Evolutionary conservation across 2,888 invertebrate species (phyloP).

Genomic region (Acleris sparsana): DNA sequence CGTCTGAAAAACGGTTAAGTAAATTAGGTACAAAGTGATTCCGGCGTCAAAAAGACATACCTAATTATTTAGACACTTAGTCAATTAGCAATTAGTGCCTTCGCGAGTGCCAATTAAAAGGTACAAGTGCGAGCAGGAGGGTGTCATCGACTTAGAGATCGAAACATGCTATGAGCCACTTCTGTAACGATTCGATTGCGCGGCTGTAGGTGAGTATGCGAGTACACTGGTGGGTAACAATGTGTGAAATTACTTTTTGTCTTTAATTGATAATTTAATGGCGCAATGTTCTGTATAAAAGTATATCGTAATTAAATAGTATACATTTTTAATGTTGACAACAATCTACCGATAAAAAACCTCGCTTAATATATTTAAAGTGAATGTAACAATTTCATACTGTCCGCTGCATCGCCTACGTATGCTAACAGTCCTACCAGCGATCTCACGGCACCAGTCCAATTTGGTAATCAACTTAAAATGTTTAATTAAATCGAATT

Average conservation of each 20-base stretch:
- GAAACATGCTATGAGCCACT: slow-evolving; percentile 39
- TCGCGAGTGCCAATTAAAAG: slow-evolving; percentile 81
- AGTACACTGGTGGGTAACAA: too few species aligned
- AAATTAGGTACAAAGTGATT: slow-evolving; percentile 45
- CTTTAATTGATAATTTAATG: too few species aligned
- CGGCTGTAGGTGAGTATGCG: slow-evolving; percentile 1
- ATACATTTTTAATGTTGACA: too few species aligned
- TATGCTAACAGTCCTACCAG: too few species aligned
- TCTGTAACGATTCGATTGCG: background rate
- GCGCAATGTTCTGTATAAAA: too few species aligned
- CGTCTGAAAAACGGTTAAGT: slow-evolving; percentile 12
- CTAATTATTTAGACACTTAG: slow-evolving; percentile 79
- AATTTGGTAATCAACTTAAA: background rate
- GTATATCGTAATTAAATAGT: too few species aligned
- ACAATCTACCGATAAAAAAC: too few species aligned
- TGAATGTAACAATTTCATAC: too few species aligned
- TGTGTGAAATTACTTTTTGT: too few species aligned
- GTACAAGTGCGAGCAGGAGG: slow-evolving; percentile 73
- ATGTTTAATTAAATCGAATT: background rate
- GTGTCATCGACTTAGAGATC: slow-evolving; percentile 64
- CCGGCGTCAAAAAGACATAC: slow-evolving; percentile 66
- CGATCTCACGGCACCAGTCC: too few species aligned
- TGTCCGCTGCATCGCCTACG: too few species aligned
- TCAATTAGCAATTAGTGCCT: slow-evolving; percentile 70
- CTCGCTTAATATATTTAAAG: too few species aligned